phyloP scores from a whole-genome alignment of 2,113 vertebrate genomes.

The Grammomys surdaster region DNA sequence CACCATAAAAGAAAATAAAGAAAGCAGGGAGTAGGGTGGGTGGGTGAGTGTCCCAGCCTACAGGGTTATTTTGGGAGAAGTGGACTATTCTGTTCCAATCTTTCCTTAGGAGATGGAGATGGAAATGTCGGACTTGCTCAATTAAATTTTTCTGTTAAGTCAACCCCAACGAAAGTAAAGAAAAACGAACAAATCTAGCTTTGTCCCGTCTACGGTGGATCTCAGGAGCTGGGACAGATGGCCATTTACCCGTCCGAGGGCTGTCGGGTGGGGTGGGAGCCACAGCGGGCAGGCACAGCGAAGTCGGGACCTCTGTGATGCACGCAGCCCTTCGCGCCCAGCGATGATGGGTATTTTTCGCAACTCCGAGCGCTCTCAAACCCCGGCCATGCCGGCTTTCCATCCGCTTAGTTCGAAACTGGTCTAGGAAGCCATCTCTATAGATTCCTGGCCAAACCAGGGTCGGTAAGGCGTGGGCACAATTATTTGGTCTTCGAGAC shows the following conservation, averaged over 20 bases:
- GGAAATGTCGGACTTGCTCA: neutral
- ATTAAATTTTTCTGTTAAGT: neutral
- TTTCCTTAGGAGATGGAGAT: constrained; percentile 4
- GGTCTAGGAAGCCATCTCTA: neutral
- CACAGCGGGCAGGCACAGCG: neutral
- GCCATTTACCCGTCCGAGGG: too few species aligned
- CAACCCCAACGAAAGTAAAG: neutral
- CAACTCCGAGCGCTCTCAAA: neutral
- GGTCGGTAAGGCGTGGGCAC: neutral
- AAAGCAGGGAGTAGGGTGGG: neutral
- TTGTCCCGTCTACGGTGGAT: neutral
- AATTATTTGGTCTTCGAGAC: neutral
- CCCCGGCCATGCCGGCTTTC: neutral
- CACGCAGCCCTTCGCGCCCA: neutral
- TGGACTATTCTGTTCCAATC: neutral
- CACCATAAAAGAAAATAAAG: constrained; percentile 61
- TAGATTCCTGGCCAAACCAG: rapidly evolving
- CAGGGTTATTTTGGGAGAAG: constrained; percentile 27
- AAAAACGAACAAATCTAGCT: neutral
- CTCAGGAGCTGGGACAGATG: neutral
- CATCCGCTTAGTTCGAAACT: neutral
- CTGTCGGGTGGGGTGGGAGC: neutral
- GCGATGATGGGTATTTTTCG: neutral
- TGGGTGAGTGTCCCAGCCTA: neutral
- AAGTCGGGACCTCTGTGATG: neutral